These are phyloP conservation scores for Caerostris darwini DNA, from an alignment of 1,140 invertebrate genomes.

Conservation along the genomic window DNA sequence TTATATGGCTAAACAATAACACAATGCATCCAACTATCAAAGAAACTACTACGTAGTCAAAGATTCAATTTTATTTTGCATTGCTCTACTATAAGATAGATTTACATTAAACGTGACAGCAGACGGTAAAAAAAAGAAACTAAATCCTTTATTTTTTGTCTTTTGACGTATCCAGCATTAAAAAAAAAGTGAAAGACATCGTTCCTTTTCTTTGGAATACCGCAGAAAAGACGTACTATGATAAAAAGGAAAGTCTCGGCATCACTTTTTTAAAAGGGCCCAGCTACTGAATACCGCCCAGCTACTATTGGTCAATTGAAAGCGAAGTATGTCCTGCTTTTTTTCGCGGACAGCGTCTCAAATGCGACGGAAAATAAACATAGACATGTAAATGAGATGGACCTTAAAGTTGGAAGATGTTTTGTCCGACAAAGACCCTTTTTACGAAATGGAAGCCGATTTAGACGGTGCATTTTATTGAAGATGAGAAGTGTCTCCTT, in stretches of 20 bases:
- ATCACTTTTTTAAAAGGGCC: not conserved
- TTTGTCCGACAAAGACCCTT: conserved; percentile 43
- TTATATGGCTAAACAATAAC: not conserved
- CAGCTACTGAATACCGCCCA: conserved; percentile 9
- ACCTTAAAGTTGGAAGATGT: conserved; percentile 19
- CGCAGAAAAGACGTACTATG: not conserved
- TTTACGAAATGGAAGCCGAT: conserved; percentile 51
- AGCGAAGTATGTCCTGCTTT: not conserved
- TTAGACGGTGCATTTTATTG: conserved; percentile 48
- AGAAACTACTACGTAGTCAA: not conserved
- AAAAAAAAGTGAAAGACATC: not conserved
- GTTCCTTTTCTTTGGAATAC: not conserved
- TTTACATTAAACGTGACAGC: not conserved
- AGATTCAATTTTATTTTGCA: not conserved
- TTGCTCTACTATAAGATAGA: not conserved
- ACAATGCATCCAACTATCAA: not conserved
- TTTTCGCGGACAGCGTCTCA: conserved; percentile 15
- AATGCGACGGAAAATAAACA: conserved; percentile 50
- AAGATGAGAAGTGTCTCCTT: conserved; percentile 19
- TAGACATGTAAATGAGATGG: conserved; percentile 64
- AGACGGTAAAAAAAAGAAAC: not conserved
- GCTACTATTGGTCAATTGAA: conserved; percentile 45
- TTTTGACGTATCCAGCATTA: not conserved
- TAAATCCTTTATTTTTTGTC: not conserved
- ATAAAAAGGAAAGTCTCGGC: not conserved